Base-by-base conservation (phyloP, 2,797 vertebrate genomes). In the Carcharodon carcharias region DNA sequence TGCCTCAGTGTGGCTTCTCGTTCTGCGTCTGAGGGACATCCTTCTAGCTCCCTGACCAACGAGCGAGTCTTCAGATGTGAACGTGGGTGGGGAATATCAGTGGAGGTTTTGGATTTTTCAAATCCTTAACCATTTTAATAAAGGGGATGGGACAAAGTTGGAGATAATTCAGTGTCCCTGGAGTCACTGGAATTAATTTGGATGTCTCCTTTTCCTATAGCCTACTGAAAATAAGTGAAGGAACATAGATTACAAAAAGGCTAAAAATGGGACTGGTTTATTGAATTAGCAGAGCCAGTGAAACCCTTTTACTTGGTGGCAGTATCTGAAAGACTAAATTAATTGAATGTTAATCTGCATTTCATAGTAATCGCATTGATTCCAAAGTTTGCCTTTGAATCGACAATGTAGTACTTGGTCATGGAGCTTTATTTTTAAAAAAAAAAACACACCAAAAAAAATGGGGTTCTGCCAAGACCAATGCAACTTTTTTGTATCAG, bases 291-390 rank as follows among this genome's bases (percentile, higher is more conserved):
- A 63, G 77, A 80, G 35, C 6, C 54, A 58, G 26, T 89, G 54
- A 89, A 89, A 31, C 87, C 23, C 58, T 63, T 91, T 92, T 63
- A 63, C 12, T n/a, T 2, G 0, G 89, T 40, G 89, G 58, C 89
- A 63, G 89, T n/a, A 92, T 63, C 61, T 92, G 56, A 92, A 92
- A 50, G 61, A 92, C 56, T 92, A 35, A 91, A 35, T 65, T 93
- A 31, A 93, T 40, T 93, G 91, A 93, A 93, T 65, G n/a, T 65
- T 93, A 93, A 93, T 93, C 58, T 65, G 91, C 61, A 93, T 65
- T 93, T 65, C 61, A 65, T 65, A 4, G 91, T 93, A 23, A 65
- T 65, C 58, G 2, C 12, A 11, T 93, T 65, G 91, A 65, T 65
- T 63, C 12, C 5, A n/a, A 63, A 89, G 87, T 89, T 89, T 89